phyloP scores from a whole-genome alignment of 2,888 invertebrate species.

The Tinea trinotella region DNA sequence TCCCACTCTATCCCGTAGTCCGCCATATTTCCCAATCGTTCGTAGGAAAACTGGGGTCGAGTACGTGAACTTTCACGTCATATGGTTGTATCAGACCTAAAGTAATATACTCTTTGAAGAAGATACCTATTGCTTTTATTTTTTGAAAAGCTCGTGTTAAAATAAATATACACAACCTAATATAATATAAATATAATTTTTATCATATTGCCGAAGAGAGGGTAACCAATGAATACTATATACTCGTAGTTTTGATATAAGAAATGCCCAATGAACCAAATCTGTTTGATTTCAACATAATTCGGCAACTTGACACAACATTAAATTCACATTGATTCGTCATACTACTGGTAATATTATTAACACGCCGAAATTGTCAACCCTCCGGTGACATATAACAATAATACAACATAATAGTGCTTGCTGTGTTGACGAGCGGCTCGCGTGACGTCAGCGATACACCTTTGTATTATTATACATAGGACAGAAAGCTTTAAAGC shows the following conservation, averaged over 20 bases:
- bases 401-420: constrained; percentile 20
- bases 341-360: constrained; percentile 23
- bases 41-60: constrained; percentile 54
- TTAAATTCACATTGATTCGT: neutral
- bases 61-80: constrained; percentile 64
- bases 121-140: neutral
- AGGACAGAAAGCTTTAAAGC: neutral
- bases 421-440: constrained; percentile 44
- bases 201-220: too few relatives aligned
- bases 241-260: too few relatives aligned
- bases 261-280: too few relatives aligned
- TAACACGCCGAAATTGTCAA: constrained; percentile 28
- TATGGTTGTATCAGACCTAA: neutral
- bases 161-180: too few relatives aligned
- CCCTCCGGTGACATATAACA: constrained; percentile 36
- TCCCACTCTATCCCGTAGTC: constrained; percentile 31
- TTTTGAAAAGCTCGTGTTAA: neutral
- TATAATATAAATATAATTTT: too few relatives aligned
- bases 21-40: constrained; percentile 45
- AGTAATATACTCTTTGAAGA: neutral
- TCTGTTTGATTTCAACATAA: too few relatives aligned
- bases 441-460: constrained; percentile 55
- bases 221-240: too few relatives aligned
- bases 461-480: neutral
- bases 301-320: neutral